Base-by-base conservation (phyloP, 2,888 invertebrate genomes). In the Noctua comes region DNA sequence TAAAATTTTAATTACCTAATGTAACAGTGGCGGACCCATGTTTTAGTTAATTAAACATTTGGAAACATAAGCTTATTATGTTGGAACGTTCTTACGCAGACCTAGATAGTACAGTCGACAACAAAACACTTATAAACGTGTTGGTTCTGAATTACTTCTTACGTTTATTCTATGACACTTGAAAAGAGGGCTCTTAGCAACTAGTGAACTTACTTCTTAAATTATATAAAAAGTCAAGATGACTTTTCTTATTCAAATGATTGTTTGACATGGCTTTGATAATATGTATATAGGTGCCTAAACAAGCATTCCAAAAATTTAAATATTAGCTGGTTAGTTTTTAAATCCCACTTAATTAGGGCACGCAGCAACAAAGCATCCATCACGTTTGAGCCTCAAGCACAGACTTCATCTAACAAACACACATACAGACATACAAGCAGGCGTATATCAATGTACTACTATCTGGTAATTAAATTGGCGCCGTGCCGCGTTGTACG, bases 21-120 rank as follows among this genome's bases (percentile, higher is more conserved):
- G 73, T 80, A 27, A 74, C 81, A 73, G 36, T 72, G 13, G 64
- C n/a, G 43, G 40, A 74, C 43, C 65, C 68, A 31, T 81, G 82
- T 73, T 77, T 66, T 64, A 76, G 73, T 73, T 84, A 83, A 83
- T 83, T 70, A 83, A 80, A 83, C 69, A 76, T 66, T 80, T 73
- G 65, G 46, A 62, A 69, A 80, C 80, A 72, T 72, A 69, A 64
- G 79, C 68, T 66, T 43, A 57, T 68, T 46, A 72, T 46, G 43
- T 65, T 65, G 2, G 48, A 21, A 13, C 43, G 51, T 62, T 54
- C 36, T 31, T 51, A 4, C 21, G 10, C 43, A 10, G 0, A 16
- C 43, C 54, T 72, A 18, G 16, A 18, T 40, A 40, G 46, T 24
- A 46, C 71, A 72, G 27, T 27, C 48, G 21, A 48, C 27, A 54